These are phyloP conservation scores for Callyntrura guangdongensis DNA, from an alignment of 2,888 invertebrate species.

Conservation along the genomic window DNA sequence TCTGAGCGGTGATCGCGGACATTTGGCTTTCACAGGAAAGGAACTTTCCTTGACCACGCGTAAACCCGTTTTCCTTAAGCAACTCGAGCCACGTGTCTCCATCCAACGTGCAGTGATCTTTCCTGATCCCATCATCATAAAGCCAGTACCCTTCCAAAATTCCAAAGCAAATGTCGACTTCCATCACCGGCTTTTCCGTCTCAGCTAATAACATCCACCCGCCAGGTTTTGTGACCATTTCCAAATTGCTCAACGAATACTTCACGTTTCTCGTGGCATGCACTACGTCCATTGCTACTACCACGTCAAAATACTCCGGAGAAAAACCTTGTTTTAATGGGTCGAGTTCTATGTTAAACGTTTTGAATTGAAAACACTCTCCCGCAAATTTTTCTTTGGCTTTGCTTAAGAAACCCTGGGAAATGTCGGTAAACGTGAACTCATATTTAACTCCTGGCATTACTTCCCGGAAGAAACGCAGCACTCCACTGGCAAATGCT, in stretches of 20 bases:
- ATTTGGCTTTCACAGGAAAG: constrained; percentile 16
- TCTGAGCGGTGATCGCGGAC: constrained; percentile 20
- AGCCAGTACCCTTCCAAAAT: constrained; percentile 76
- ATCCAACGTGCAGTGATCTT: background rate
- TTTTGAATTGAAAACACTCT: constrained; percentile 10
- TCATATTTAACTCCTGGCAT: constrained; percentile 15
- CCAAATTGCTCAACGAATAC: constrained; percentile 56
- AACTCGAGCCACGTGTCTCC: background rate
- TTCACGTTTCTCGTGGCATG: constrained; percentile 38
- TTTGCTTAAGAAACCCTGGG: constrained; percentile 63
- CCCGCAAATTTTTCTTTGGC: constrained; percentile 55
- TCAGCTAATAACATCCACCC: constrained; percentile 67
- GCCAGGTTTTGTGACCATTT: constrained; percentile 44
- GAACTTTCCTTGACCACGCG: background rate
- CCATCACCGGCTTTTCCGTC: constrained; percentile 28
- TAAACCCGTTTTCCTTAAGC: background rate
- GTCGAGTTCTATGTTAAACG: constrained; percentile 57
- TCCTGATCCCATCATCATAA: constrained; percentile 60
- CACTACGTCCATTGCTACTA: constrained; percentile 38
- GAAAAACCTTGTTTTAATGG: constrained; percentile 66
- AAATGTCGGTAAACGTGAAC: constrained; percentile 68
- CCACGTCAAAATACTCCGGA: constrained; percentile 55
- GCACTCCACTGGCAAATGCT: background rate
- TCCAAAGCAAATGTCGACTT: constrained; percentile 68
- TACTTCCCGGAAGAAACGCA: constrained; percentile 43